Percentiles rank a stretch among this genome's conserved stretches.
phyloP scores from a whole-genome alignment of 2,113 vertebrate species.

The Oenanthe melanoleuca region DNA sequence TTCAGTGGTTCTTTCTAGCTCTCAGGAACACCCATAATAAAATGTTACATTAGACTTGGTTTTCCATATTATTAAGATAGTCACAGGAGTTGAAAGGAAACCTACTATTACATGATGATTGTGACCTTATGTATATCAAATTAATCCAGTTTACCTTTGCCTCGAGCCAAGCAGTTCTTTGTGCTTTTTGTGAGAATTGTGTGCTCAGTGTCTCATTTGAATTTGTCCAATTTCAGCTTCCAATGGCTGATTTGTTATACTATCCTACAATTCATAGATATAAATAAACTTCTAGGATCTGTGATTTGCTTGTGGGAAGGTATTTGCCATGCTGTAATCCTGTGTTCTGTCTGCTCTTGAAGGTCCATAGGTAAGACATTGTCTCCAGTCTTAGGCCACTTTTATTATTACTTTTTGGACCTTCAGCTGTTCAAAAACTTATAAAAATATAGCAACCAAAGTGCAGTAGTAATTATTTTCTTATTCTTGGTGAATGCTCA shows the following conservation, averaged over 20 bases:
- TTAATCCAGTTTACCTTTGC: neutral
- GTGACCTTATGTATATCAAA: neutral
- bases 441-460: neutral
- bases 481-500: neutral
- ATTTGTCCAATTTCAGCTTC: neutral
- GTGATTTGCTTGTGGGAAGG: neutral
- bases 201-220: neutral
- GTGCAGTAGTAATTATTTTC: neutral
- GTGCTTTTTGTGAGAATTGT: neutral
- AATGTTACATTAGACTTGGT: neutral
- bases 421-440: neutral
- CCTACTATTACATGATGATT: neutral
- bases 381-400: neutral
- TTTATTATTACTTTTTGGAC: neutral
- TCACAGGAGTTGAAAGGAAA: neutral
- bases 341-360: neutral
- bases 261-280: neutral
- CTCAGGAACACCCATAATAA: neutral
- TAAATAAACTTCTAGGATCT: neutral
- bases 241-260: neutral
- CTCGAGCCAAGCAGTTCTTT: neutral
- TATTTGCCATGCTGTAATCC: neutral
- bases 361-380: neutral
- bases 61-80: neutral
- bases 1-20: neutral